These are phyloP conservation scores for Steinernema carpocapsae DNA, from an alignment of 2,888 invertebrate genomes.

Conservation along the genomic window DNA sequence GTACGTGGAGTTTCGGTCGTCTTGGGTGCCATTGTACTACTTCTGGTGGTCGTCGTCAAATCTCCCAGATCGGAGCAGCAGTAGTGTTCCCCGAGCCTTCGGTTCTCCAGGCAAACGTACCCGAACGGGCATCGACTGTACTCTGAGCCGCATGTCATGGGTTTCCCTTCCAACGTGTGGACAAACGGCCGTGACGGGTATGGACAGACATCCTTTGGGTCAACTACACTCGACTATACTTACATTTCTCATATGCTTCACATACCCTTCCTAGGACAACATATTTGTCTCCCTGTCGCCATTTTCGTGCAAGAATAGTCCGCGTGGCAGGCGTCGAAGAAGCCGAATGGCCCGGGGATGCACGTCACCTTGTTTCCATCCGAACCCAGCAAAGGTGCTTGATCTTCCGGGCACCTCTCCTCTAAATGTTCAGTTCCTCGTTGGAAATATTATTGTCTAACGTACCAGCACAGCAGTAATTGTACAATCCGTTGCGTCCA, in stretches of 20 bases:
- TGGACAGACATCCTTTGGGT: constrained; percentile 35
- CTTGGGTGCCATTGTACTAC: not conserved
- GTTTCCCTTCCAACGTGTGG: constrained; percentile 32
- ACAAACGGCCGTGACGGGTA: constrained; percentile 28
- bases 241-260: not conserved
- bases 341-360: constrained; percentile 36
- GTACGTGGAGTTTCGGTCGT: not conserved
- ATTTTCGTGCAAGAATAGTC: constrained; percentile 37
- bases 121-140: constrained; percentile 25
- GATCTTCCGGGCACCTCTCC: not conserved
- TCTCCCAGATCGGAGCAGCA: constrained; percentile 38
- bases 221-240: not conserved
- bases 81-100: constrained; percentile 30
- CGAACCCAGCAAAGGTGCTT: not conserved
- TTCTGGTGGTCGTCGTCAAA: not conserved
- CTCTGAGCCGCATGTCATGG: constrained; percentile 30
- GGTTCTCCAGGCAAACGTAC: constrained; percentile 31
- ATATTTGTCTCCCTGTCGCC: constrained; percentile 29
- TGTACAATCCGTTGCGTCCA: not conserved
- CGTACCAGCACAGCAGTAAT: constrained; percentile 40
- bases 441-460: not conserved
- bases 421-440: not conserved
- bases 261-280: constrained; percentile 37
- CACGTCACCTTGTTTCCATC: constrained; percentile 36
- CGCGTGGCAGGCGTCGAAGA: constrained; percentile 39